These are phyloP conservation scores for Cataglyphis cursor DNA, from an alignment of 2,888 invertebrate species.

Conservation along the genomic window DNA sequence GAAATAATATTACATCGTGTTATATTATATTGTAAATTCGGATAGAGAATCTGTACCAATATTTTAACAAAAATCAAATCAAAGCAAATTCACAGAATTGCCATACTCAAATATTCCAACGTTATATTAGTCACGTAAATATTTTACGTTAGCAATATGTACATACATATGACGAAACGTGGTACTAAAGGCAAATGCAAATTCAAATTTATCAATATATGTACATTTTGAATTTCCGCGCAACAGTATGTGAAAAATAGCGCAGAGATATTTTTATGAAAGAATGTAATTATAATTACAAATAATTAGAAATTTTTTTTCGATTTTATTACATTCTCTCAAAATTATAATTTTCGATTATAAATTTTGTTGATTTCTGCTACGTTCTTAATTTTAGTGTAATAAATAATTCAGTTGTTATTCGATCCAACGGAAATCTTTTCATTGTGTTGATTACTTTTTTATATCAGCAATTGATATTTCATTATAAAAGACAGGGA, in stretches of 20 bases:
- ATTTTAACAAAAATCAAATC: background rate
- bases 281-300: constrained; percentile 6
- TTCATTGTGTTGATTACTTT: constrained; percentile 46
- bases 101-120: background rate
- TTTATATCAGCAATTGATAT: constrained; percentile 53
- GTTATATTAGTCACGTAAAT: background rate
- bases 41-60: background rate
- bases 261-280: background rate
- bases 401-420: constrained; percentile 45
- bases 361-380: background rate
- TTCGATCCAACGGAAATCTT: constrained; percentile 40
- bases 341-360: too few species aligned
- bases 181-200: background rate
- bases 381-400: background rate
- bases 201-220: background rate
- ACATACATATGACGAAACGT: background rate
- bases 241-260: background rate
- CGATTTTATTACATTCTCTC: too few species aligned
- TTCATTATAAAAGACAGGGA: constrained; percentile 40
- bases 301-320: background rate
- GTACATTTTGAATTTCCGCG: background rate
- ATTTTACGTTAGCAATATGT: background rate
- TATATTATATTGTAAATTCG: background rate
- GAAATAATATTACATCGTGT: background rate
- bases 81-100: constrained; percentile 11